Conservation (phyloP, 2,113 vertebrate genomes). For the Phoenicopterus ruber region DNA sequence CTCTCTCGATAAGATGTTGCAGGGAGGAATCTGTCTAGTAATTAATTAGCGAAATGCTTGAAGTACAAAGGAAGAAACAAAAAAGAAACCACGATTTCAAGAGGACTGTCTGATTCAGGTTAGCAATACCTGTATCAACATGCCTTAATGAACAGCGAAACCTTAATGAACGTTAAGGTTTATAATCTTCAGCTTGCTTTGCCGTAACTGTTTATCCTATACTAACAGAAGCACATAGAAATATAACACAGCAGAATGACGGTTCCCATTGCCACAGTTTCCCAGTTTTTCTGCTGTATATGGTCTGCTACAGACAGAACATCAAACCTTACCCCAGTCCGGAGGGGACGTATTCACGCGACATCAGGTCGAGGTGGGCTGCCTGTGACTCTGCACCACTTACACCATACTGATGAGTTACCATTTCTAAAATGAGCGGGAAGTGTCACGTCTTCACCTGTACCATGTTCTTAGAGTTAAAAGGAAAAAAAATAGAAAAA, state of each 20-base stretch:
- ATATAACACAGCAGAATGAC: neutral
- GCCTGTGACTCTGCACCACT: no score
- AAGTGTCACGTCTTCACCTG: neutral
- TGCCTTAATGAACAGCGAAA: neutral
- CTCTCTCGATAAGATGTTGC: neutral
- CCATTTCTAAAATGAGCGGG: neutral
- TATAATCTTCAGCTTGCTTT: neutral
- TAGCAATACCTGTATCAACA: neutral
- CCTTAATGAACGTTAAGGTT: neutral
- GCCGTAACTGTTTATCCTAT: fast-evolving
- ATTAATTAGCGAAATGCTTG: slow-evolving; percentile 17
- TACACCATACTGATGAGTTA: no score
- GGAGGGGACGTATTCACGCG: neutral
- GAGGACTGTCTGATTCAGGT: neutral
- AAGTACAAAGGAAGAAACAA: neutral
- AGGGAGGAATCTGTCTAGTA: neutral
- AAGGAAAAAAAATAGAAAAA: neutral
- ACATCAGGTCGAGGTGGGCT: neutral
- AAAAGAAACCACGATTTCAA: neutral
- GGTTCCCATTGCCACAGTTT: neutral
- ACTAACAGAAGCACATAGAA: neutral
- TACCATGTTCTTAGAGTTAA: neutral
- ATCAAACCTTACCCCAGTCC: neutral
- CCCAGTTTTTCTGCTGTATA: neutral
- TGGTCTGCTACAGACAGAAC: neutral